Evolutionary conservation across 2,113 vertebrate species (phyloP), one percentile per base, ranked within the genome.

Genomic region (Triplophysa rosa): DNA sequence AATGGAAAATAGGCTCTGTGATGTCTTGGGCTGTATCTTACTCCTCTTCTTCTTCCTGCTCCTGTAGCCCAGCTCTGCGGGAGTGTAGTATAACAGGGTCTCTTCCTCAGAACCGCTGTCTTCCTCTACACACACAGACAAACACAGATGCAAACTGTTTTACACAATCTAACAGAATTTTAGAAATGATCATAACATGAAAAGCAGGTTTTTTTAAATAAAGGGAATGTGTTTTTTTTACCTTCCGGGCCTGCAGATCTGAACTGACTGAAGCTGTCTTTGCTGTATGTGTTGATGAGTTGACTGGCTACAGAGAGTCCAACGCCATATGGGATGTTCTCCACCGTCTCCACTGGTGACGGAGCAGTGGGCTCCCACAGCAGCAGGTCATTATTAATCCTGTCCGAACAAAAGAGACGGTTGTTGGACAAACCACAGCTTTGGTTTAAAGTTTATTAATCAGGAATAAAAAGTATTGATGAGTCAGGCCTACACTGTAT

Each of bases 321-420:
- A 62, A 95, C 91, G 63, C 97, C 98, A 0, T 96, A 98, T 1
- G 98, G 96, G 90, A 98, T 93, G 85, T 92, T 97, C 86, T 99
- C 98, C 80, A 98, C 93, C 0, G 97, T 99, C 91, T 98, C 98
- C 81, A 99, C 98, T 17, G 97, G 98, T 67, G 98, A 99, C 4
- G 98, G 98, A 81, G 98, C 98, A 29, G 96, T 98, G 63, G 98
- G 97, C 87, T 99, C 98, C 98, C 98, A 99, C 4, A 98, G 91
- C 24, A 99, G 86, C 83, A 99, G 89, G 84, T 98, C 97, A 86
- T 99, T 99, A 87, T 97, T 98, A 89, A 99, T 94, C 88, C 98
- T 99, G 88, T 16, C 84, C 90, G 84, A 83, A 78, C 83, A 80
- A 91, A 67, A 54, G 16, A 8, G n/a, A 52, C 4, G 33, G n/a